A percentile compares a stretch with the other conserved stretches of the same genome.
phyloP scores from a whole-genome alignment of 2,888 invertebrate genomes.

The Liodrosophila aerea region DNA sequence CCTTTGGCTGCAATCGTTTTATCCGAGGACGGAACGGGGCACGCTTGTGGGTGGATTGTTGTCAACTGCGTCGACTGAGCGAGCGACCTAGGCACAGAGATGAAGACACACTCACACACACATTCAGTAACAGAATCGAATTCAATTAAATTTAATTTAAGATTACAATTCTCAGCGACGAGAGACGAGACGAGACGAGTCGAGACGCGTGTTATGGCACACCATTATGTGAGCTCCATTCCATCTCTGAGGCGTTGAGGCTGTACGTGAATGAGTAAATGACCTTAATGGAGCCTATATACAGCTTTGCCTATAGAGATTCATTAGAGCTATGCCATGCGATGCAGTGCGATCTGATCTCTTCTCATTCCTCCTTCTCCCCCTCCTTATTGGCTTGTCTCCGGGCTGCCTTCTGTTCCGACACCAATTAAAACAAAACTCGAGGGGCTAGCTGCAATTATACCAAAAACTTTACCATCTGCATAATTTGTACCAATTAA shows the following conservation, averaged over 20 bases:
- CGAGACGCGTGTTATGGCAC: constrained; percentile 24
- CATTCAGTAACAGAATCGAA: constrained; percentile 60
- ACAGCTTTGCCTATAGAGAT: constrained; percentile 28
- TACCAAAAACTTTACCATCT: constrained; percentile 50
- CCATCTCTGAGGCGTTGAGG: constrained; percentile 37
- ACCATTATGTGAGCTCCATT: constrained; percentile 19
- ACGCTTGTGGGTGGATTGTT: constrained; percentile 36
- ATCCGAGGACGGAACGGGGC: too few species aligned
- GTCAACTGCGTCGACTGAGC: constrained; percentile 37
- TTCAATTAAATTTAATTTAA: constrained; percentile 81
- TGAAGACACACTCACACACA: constrained; percentile 14
- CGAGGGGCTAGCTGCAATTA: constrained; percentile 65
- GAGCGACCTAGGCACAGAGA: constrained; percentile 48
- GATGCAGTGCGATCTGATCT: constrained; percentile 11
- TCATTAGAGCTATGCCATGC: constrained; percentile 45
- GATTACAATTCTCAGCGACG: constrained; percentile 70
- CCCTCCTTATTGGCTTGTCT: constrained; percentile 1
- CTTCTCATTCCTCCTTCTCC: constrained; percentile 3
- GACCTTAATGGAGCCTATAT: constrained; percentile 77
- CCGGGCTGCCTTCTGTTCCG: constrained; percentile 11
- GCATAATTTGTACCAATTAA: constrained; percentile 73
- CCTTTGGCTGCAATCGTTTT: constrained; percentile 64
- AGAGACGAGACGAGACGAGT: constrained; percentile 44
- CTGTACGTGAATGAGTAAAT: constrained; percentile 67
- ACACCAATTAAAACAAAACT: constrained; percentile 47